Conservation (phyloP, 2,797 vertebrate genomes). For the Pseudotriccus pelzelni region DNA sequence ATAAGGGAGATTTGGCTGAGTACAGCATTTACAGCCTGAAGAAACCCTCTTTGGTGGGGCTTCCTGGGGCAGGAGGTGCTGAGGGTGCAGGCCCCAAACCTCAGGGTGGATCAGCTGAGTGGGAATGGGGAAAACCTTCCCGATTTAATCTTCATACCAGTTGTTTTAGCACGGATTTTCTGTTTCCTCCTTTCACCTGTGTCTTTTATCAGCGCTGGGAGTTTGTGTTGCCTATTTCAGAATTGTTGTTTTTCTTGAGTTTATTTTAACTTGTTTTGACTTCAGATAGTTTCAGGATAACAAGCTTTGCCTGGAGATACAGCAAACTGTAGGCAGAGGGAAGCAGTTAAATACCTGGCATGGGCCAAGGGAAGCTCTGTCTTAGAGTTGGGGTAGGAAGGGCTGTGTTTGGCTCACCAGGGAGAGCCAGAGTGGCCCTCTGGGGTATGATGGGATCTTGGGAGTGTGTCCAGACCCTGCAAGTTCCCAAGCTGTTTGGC, state of each 20-base stretch:
- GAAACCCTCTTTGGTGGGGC: neutral
- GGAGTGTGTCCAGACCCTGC: neutral
- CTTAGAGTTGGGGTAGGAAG: neutral
- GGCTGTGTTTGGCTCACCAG: neutral
- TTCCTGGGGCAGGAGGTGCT: neutral
- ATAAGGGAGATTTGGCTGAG: neutral
- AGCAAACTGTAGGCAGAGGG: neutral
- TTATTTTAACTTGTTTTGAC: neutral
- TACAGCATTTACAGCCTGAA: neutral
- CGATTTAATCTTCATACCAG: neutral
- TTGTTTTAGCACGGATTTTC: neutral
- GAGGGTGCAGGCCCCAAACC: neutral
- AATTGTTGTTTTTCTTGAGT: neutral
- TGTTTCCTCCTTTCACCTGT: neutral
- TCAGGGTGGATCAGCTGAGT: neutral
- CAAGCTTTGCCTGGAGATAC: neutral
- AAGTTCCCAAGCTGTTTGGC: neutral
- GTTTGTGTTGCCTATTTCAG: neutral
- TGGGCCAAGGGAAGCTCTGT: neutral
- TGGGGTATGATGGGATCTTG: neutral
- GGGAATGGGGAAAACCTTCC: neutral
- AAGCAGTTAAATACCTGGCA: neutral
- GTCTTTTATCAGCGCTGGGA: neutral
- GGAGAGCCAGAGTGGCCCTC: neutral
- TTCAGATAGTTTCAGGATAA: neutral